Conservation (phyloP, 2,888 invertebrate genomes). For the Lysandra bellargus region DNA sequence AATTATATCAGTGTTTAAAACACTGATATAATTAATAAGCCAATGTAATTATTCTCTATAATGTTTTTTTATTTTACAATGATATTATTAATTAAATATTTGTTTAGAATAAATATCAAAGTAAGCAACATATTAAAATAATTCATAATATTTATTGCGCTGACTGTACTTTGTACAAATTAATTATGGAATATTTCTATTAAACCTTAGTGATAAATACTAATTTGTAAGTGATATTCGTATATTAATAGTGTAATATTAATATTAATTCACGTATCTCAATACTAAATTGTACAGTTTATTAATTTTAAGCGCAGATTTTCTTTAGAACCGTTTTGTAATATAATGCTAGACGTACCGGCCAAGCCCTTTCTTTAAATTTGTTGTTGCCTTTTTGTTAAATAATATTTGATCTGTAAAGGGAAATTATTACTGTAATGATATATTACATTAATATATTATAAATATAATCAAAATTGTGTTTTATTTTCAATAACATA, state of each 20-base stretch:
- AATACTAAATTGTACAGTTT: constrained; percentile 27
- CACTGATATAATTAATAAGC: no score
- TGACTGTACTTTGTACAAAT: constrained; percentile 25
- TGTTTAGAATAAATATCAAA: background rate
- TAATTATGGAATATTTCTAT: background rate
- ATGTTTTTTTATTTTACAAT: background rate
- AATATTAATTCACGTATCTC: constrained; percentile 9
- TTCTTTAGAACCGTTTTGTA: constrained; percentile 25
- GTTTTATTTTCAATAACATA: background rate
- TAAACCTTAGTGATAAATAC: background rate
- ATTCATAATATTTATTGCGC: background rate
- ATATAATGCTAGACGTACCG: constrained; percentile 13
- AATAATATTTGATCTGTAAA: constrained; percentile 29
- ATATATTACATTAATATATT: constrained; percentile 32
- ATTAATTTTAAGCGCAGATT: constrained; percentile 26
- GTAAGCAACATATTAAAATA: background rate
- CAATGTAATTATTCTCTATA: no score
- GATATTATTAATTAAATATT: background rate
- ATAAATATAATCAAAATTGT: constrained; percentile 24
- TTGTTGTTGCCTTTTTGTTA: constrained; percentile 30
- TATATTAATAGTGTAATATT: constrained; percentile 20
- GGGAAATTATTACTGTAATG: constrained; percentile 26
- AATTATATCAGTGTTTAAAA: no score
- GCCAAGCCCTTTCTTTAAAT: constrained; percentile 25
- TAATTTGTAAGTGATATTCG: constrained; percentile 13